Conservation (phyloP, 2,888 invertebrate species). For the Lottia gigantea region DNA sequence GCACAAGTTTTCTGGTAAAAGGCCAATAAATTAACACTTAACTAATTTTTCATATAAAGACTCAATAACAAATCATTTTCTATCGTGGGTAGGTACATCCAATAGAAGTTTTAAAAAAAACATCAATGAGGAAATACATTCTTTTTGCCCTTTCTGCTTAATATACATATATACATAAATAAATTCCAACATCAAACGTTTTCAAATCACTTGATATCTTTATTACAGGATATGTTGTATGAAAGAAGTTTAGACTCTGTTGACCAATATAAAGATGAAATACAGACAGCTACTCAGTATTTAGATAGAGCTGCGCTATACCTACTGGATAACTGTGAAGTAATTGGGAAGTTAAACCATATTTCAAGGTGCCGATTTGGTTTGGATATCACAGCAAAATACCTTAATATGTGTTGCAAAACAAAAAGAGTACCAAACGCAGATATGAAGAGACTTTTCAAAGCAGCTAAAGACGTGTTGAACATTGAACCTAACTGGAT, state of each 20-base stretch:
- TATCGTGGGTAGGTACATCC: too few relatives aligned
- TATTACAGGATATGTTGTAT: conserved; percentile 22
- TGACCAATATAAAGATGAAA: background rate
- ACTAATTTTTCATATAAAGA: too few relatives aligned
- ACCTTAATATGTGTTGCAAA: conserved; percentile 37
- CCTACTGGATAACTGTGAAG: conserved; percentile 23
- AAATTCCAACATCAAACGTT: too few relatives aligned
- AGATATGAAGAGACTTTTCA: background rate
- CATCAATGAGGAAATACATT: too few relatives aligned
- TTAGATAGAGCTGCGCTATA: conserved; percentile 23
- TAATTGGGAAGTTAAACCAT: conserved; percentile 35
- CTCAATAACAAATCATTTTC: too few relatives aligned
- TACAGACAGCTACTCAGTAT: conserved; percentile 27
- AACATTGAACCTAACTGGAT: background rate
- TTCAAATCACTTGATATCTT: background rate
- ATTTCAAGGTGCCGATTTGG: conserved; percentile 43
- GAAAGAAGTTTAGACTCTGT: conserved; percentile 15
- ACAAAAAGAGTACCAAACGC: conserved; percentile 37
- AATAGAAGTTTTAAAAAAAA: too few relatives aligned
- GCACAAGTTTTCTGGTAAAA: too few relatives aligned
- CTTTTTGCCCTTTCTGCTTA: too few relatives aligned
- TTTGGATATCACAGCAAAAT: conserved; percentile 39
- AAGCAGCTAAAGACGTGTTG: background rate
- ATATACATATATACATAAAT: too few relatives aligned
- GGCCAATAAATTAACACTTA: too few relatives aligned